A percentile compares a stretch with the other conserved stretches of the same genome.
Evolutionary conservation across 2,113 vertebrate genomes (phyloP).

Genomic region (Epinephelus fuscoguttatus): DNA sequence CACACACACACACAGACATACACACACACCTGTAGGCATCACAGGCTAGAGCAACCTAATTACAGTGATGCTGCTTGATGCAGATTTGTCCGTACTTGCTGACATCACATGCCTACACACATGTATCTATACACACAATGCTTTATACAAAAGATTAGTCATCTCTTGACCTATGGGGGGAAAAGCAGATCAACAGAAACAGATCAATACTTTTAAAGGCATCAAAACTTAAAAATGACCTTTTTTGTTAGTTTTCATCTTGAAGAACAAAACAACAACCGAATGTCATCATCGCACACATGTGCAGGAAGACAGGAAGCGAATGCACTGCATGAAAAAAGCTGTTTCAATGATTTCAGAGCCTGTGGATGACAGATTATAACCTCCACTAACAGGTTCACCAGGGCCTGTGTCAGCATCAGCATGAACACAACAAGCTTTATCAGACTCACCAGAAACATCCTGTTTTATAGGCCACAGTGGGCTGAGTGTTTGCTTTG

Average conservation of each 20-base stretch:
- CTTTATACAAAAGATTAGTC: background rate
- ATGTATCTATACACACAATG: no score
- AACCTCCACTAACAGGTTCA: background rate
- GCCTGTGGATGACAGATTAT: background rate
- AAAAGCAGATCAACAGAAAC: background rate
- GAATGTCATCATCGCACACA: background rate
- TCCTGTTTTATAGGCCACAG: background rate
- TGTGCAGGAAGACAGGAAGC: no score
- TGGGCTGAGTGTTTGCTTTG: background rate
- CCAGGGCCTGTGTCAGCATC: no score
- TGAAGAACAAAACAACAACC: background rate
- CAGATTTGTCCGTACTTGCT: background rate
- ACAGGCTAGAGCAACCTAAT: slow-evolving; percentile 29
- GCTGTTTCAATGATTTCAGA: background rate
- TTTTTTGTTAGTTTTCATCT: background rate
- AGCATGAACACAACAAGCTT: background rate
- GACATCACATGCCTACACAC: background rate
- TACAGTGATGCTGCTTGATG: slow-evolving; percentile 14
- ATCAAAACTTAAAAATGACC: background rate
- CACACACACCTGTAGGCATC: slow-evolving; percentile 40
- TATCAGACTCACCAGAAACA: background rate
- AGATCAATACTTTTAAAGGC: background rate
- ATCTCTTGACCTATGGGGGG: background rate
- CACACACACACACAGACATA: slow-evolving; percentile 20
- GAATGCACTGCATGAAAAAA: background rate